Percentiles rank a stretch among this genome's conserved stretches.
Evolutionary conservation across 2,797 vertebrate genomes (phyloP).

Genomic region (Limosa lapponica): DNA sequence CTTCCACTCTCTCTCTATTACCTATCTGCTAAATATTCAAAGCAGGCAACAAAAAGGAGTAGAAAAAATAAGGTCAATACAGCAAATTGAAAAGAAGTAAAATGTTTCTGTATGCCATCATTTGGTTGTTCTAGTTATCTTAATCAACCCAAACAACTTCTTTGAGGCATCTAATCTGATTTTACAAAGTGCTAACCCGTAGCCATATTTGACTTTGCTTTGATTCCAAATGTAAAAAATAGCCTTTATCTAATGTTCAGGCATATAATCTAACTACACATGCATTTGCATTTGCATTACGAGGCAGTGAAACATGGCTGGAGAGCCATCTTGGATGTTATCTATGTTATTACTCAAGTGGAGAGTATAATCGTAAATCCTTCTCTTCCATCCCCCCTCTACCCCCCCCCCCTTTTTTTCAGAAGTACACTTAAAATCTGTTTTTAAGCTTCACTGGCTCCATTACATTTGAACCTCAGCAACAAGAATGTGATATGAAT

Average conservation of each 20-base stretch:
- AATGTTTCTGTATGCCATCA: neutral
- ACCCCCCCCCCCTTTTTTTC: neutral
- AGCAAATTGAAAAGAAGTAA: conserved; percentile 30
- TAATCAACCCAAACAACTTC: conserved; percentile 24
- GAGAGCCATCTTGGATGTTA: conserved; percentile 35
- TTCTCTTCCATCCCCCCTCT: neutral
- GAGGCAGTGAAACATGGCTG: conserved; percentile 33
- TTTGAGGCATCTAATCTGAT: conserved; percentile 23
- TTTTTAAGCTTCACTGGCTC: conserved; percentile 65
- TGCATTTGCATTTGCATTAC: conserved; percentile 37
- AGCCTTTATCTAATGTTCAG: conserved; percentile 39
- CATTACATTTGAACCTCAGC: conserved; percentile 59
- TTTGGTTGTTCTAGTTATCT: conserved; percentile 23
- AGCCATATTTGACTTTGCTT: conserved; percentile 29
- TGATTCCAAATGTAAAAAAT: conserved; percentile 39
- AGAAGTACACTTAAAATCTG: conserved; percentile 49
- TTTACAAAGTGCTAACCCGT: conserved; percentile 18
- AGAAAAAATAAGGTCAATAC: conserved; percentile 26
- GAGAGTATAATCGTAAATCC: conserved; percentile 55
- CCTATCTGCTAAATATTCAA: neutral
- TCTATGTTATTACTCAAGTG: conserved; percentile 58
- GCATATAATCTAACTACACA: neutral
- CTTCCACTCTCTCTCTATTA: neutral
- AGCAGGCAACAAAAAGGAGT: neutral
- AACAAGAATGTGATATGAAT: conserved; percentile 26